Percentiles rank a stretch among this genome's conserved stretches.
phyloP scores from a whole-genome alignment of 1,140 invertebrate genomes.

The Drosophila baimaii region DNA sequence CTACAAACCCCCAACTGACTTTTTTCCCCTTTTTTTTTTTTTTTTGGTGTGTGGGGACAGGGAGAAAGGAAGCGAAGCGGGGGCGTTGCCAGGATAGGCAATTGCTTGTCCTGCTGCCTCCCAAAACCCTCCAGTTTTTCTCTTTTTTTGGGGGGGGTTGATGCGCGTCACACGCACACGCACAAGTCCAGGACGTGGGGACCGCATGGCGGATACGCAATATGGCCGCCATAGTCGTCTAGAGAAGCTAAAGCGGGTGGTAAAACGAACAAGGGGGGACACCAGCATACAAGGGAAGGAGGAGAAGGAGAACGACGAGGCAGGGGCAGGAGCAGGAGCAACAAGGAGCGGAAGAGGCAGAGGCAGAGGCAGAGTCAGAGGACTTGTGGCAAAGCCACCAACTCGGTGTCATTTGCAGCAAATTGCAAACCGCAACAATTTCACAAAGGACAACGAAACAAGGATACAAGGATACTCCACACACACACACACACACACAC shows the following conservation, averaged over 20 bases:
- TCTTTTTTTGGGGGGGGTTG: slow-evolving; percentile 52
- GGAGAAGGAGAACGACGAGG: neutral
- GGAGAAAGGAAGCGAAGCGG: neutral
- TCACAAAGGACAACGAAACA: slow-evolving; percentile 72
- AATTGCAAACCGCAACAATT: slow-evolving; percentile 84
- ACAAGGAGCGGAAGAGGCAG: neutral
- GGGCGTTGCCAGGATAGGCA: slow-evolving; percentile 43
- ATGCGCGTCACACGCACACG: slow-evolving; percentile 62
- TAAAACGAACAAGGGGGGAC: neutral
- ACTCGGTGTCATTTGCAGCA: slow-evolving; percentile 80
- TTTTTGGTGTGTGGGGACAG: neutral
- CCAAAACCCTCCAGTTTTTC: neutral
- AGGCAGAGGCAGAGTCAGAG: slow-evolving; percentile 5
- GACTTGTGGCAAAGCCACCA: slow-evolving; percentile 23
- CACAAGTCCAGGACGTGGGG: slow-evolving; percentile 40
- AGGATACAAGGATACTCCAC: slow-evolving; percentile 17
- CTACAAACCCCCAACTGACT: neutral
- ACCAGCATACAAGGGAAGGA: neutral
- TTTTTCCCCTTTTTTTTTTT: slow-evolving; percentile 1
- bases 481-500: slow-evolving; percentile 18
- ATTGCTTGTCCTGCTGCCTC: slow-evolving; percentile 34
- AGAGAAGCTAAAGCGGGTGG: neutral
- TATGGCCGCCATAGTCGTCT: slow-evolving; percentile 42
- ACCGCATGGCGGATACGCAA: slow-evolving; percentile 65
- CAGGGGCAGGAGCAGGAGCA: neutral